phyloP scores from a whole-genome alignment of 2,797 vertebrate species.

The Fringilla coelebs region DNA sequence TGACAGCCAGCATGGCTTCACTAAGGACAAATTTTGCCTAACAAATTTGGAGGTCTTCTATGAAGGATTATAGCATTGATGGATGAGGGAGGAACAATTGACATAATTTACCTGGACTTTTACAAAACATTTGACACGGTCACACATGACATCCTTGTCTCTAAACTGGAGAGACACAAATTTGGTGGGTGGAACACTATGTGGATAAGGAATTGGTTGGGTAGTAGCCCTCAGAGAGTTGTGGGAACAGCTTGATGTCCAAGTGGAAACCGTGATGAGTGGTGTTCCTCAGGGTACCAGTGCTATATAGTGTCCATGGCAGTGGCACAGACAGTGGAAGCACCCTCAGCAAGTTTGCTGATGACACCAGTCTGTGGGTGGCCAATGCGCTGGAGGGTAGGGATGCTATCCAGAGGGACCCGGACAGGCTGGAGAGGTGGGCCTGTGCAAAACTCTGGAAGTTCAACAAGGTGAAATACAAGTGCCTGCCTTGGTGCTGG shows the following conservation, averaged over 20 bases:
- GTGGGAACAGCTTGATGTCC: neutral
- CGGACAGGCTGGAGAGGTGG: neutral
- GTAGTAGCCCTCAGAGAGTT: neutral
- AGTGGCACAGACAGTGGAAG: neutral
- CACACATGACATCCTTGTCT: neutral
- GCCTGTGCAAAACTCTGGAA: neutral
- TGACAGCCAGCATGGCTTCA: neutral
- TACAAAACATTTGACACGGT: neutral
- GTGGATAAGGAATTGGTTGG: neutral
- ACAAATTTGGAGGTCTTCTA: neutral
- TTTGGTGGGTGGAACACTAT: neutral
- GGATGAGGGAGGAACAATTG: neutral
- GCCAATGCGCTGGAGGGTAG: neutral
- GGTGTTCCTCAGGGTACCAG: accelerated
- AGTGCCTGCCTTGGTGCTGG: neutral
- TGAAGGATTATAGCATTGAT: neutral
- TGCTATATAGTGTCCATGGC: neutral
- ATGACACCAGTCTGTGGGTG: accelerated
- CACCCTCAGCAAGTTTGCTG: neutral
- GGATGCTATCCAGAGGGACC: neutral
- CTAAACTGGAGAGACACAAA: neutral
- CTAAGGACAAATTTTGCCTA: neutral
- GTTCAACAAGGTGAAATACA: neutral
- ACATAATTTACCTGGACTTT: neutral
- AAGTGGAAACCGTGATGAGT: neutral